Conservation (phyloP, 2,888 invertebrate genomes). For the Hemicrepidius hirtus region DNA sequence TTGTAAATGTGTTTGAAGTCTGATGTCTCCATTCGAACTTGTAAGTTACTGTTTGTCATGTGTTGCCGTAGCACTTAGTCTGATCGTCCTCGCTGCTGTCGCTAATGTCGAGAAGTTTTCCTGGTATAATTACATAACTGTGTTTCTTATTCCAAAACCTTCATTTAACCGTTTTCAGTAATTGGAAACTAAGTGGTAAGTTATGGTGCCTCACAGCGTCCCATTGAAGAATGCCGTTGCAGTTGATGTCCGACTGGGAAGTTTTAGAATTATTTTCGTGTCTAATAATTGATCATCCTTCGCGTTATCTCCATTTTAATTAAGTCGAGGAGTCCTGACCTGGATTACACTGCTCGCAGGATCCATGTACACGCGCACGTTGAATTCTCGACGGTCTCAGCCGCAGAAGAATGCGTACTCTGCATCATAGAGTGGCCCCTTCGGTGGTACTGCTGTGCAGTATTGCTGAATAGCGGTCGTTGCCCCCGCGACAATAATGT, state of each 20-base stretch:
- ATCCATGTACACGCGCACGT: conserved; percentile 51
- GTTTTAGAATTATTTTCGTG: neutral
- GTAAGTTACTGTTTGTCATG: conserved; percentile 23
- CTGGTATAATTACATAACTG: conserved; percentile 28
- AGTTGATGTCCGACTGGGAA: conserved; percentile 10
- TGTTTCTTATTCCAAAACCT: conserved; percentile 25
- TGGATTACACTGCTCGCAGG: conserved; percentile 52
- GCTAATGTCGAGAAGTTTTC: conserved; percentile 22
- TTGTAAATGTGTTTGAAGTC: conserved; percentile 41
- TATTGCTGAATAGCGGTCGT: conserved; percentile 59
- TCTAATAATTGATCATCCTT: conserved; percentile 5
- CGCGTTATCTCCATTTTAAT: conserved; percentile 28
- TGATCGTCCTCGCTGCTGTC: conserved; percentile 31
- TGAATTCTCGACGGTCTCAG: conserved; percentile 58
- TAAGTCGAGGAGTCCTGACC: conserved; percentile 47
- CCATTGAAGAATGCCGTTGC: conserved; percentile 10
- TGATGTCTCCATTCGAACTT: conserved; percentile 41
- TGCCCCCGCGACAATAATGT: conserved; percentile 53
- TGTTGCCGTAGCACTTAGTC: conserved; percentile 24
- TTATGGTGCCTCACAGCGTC: conserved; percentile 5
- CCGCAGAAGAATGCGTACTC: conserved; percentile 59
- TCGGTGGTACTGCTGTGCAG: conserved; percentile 55
- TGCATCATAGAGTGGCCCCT: conserved; percentile 55
- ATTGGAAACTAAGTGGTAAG: neutral
- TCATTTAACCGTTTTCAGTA: conserved; percentile 13